These are phyloP conservation scores for Acanthosepion esculentum DNA, from an alignment of 2,888 invertebrate genomes.

Conservation along the genomic window DNA sequence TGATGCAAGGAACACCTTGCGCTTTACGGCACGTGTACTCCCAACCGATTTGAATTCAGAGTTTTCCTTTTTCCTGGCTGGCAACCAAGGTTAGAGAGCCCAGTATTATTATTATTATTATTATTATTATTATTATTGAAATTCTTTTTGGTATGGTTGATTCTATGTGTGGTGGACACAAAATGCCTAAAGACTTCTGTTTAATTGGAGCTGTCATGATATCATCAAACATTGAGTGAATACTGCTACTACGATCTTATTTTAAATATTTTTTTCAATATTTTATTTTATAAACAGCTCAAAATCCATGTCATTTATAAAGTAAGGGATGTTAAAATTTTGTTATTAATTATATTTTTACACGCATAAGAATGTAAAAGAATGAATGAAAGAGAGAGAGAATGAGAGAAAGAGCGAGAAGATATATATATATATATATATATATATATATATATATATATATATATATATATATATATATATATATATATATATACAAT, in stretches of 20 bases:
- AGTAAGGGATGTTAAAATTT: constrained; percentile 12
- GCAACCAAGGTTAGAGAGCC: too few relatives aligned
- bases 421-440: too few relatives aligned
- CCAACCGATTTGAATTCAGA: too few relatives aligned
- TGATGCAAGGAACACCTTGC: too few relatives aligned
- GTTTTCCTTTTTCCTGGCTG: too few relatives aligned
- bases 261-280: background rate
- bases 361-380: constrained; percentile 3
- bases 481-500: constrained; percentile 33
- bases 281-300: background rate
- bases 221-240: background rate
- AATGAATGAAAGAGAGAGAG: background rate
- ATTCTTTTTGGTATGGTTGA: background rate
- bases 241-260: background rate
- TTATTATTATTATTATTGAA: background rate
- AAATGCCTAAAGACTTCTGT: background rate
- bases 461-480: background rate
- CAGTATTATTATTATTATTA: background rate
- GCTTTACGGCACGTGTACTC: too few relatives aligned
- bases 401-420: too few relatives aligned
- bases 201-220: background rate
- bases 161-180: background rate
- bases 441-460: too few relatives aligned
- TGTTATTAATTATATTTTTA: constrained; percentile 33
- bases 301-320: background rate